Evolutionary conservation across 2,797 vertebrate genomes (phyloP).

Genomic region (Acrossocheilus wenchowensis): DNA sequence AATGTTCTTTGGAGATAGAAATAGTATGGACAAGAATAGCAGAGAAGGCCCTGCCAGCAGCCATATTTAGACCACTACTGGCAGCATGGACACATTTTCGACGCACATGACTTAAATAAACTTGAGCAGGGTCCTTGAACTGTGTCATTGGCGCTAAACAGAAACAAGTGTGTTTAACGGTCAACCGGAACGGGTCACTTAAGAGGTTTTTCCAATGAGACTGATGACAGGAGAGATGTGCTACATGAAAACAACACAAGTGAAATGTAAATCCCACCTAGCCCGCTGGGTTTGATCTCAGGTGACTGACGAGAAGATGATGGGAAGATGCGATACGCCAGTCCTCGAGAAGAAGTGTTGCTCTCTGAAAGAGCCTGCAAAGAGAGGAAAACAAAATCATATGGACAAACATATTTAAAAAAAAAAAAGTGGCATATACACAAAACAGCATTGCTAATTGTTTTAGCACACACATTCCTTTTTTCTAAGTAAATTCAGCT

Average conservation of each 20-base stretch:
- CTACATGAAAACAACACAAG: constrained; percentile 20
- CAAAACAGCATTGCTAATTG: background rate
- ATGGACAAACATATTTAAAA: background rate
- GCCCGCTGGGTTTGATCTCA: constrained; percentile 88
- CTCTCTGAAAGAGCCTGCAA: constrained; percentile 93
- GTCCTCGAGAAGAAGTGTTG: constrained; percentile 73
- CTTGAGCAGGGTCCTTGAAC: constrained; percentile 61
- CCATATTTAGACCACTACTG: constrained; percentile 56
- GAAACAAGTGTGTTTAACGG: constrained; percentile 49
- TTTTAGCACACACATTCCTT: background rate
- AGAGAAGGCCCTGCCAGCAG: constrained; percentile 35
- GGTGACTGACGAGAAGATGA: constrained; percentile 88
- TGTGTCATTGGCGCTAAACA: constrained; percentile 40
- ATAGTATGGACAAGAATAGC: constrained; percentile 52
- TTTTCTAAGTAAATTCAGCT: background rate
- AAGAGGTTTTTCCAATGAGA: background rate
- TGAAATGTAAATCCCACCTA: constrained; percentile 80
- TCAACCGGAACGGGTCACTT: constrained; percentile 20
- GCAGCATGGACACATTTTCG: constrained; percentile 38
- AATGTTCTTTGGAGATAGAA: constrained; percentile 39
- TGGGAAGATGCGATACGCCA: constrained; percentile 89
- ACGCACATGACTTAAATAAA: constrained; percentile 59
- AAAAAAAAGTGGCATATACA: background rate
- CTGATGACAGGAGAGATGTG: constrained; percentile 61
- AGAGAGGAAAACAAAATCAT: constrained; percentile 39